Evolutionary conservation across 2,888 invertebrate species (phyloP).

Genomic region (Tipula confusa): DNA sequence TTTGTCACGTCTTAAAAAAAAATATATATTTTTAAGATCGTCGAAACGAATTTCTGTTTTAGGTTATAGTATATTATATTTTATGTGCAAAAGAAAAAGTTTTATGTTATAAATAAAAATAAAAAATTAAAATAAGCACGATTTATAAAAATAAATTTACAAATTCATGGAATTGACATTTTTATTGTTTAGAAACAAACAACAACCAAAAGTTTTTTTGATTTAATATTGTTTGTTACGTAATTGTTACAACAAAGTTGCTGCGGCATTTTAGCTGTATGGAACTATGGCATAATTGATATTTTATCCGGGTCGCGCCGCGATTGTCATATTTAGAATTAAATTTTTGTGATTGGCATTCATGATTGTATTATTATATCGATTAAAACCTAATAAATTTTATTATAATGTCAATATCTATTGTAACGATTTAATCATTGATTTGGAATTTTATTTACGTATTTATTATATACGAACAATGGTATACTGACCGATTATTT

Average conservation of each 20-base stretch:
- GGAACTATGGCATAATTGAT: neutral
- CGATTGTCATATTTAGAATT: neutral
- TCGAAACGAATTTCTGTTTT: neutral
- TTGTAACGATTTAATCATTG: too few species aligned
- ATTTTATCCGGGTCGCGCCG: neutral
- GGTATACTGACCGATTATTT: too few species aligned
- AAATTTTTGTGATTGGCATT: neutral
- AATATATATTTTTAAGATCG: neutral
- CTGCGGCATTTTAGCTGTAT: neutral
- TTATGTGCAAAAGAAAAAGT: neutral
- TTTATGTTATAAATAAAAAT: neutral
- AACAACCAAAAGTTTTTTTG: neutral
- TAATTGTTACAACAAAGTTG: neutral
- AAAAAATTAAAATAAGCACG: neutral
- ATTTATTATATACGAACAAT: too few species aligned
- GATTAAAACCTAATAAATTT: neutral
- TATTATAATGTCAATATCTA: neutral
- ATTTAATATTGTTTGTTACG: neutral
- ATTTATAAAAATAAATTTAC: neutral
- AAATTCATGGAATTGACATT: constrained; percentile 20
- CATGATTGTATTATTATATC: neutral
- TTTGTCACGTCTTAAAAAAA: neutral
- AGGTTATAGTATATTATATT: too few species aligned
- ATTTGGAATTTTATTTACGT: too few species aligned
- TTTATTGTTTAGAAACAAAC: neutral